These are phyloP conservation scores for Capreolus pygargus DNA, from an alignment of 2,113 vertebrate genomes.

Conservation along the genomic window DNA sequence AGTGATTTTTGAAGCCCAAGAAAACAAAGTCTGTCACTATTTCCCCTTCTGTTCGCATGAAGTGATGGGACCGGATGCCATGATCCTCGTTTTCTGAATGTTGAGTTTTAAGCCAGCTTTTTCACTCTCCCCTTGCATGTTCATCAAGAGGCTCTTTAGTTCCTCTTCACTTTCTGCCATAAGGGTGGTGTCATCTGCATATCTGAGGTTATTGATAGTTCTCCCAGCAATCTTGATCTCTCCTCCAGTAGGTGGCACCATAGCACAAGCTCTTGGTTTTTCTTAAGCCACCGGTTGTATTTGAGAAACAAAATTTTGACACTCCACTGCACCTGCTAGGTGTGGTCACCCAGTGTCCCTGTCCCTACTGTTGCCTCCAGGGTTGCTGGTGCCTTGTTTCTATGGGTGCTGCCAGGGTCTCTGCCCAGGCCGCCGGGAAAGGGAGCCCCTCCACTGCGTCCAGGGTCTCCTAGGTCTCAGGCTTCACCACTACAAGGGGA, in stretches of 20 bases:
- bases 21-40: not conserved
- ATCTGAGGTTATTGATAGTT: not conserved
- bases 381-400: not conserved
- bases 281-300: not conserved
- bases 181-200: not conserved
- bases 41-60: not conserved
- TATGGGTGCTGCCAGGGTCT: not conserved
- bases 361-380: not conserved
- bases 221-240: not conserved
- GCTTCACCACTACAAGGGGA: fast-evolving
- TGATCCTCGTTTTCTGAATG: not conserved
- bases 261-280: not conserved
- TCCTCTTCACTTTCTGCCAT: not conserved
- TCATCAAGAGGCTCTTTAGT: not conserved
- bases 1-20: not conserved
- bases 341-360: not conserved
- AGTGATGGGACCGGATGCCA: not conserved
- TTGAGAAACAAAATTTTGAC: not conserved
- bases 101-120: not conserved
- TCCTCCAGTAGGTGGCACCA: not conserved
- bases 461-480: not conserved
- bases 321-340: not conserved
- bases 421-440: not conserved
- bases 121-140: not conserved
- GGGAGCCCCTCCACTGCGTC: not conserved